phyloP scores from a whole-genome alignment of 1,140 invertebrate genomes.

The Drosophila pachea region DNA sequence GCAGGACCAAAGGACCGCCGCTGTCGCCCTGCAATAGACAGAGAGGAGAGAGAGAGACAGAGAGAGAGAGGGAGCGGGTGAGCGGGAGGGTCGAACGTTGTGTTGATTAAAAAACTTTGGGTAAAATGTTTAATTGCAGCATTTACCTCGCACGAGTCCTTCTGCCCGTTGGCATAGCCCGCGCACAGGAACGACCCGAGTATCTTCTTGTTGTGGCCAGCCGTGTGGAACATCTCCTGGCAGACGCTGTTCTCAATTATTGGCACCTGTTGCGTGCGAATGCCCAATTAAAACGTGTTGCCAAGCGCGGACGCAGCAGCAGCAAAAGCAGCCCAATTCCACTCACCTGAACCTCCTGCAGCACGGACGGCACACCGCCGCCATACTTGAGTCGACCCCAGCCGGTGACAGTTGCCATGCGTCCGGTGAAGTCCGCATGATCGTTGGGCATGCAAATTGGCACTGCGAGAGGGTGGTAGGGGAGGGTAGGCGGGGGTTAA shows the following conservation, averaged over 20 bases:
- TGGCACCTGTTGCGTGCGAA: constrained; percentile 82
- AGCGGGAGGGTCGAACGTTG: constrained; percentile 4
- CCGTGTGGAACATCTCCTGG: constrained; percentile 95
- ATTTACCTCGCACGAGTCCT: constrained; percentile 95
- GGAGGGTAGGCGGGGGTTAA: not conserved
- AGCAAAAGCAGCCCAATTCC: not conserved
- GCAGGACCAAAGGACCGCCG: constrained; percentile 93
- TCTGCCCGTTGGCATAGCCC: constrained; percentile 93
- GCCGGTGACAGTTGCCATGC: constrained; percentile 91
- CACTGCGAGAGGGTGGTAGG: constrained; percentile 80
- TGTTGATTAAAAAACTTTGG: constrained; percentile 2
- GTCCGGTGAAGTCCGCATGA: constrained; percentile 88
- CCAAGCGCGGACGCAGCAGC: not conserved
- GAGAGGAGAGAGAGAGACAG: no score
- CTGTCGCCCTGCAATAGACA: constrained; percentile 97
- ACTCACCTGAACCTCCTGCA: constrained; percentile 90
- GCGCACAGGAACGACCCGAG: constrained; percentile 95
- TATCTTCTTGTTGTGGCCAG: constrained; percentile 92
- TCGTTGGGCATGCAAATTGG: constrained; percentile 95
- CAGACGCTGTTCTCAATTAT: constrained; percentile 94
- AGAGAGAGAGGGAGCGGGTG: no score
- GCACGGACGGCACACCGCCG: constrained; percentile 91
- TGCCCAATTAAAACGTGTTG: constrained; percentile 28
- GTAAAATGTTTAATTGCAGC: not conserved
- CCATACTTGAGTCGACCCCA: constrained; percentile 86